These are phyloP conservation scores for Diarsia rubi DNA, from an alignment of 2,888 invertebrate species.

Conservation along the genomic window DNA sequence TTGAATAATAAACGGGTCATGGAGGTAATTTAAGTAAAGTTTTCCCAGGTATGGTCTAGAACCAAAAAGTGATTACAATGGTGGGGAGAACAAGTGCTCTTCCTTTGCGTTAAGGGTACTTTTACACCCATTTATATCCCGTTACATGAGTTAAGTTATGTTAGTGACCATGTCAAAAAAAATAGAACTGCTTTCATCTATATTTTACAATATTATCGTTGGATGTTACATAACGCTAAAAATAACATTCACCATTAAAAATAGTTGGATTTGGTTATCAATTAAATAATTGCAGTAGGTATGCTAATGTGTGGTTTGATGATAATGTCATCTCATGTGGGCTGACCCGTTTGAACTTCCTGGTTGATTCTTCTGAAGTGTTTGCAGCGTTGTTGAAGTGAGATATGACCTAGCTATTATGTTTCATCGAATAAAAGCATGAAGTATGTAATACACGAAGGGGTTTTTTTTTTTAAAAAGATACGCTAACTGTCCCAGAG, in stretches of 20 bases:
- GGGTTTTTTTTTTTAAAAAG: background rate
- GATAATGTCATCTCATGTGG: background rate
- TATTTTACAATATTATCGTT: background rate
- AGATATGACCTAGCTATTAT: background rate
- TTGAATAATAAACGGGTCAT: too few relatives aligned
- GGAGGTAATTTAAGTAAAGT: too few relatives aligned
- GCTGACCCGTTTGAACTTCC: slow-evolving; percentile 10
- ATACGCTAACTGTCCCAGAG: background rate
- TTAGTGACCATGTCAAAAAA: too few relatives aligned
- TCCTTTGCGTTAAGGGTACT: too few relatives aligned
- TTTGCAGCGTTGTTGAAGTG: slow-evolving; percentile 2
- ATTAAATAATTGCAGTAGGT: slow-evolving; percentile 15
- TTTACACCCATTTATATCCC: too few relatives aligned
- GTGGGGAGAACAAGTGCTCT: too few relatives aligned
- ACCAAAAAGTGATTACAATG: too few relatives aligned
- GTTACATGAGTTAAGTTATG: too few relatives aligned
- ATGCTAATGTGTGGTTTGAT: slow-evolving; percentile 22
- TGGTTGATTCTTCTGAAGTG: background rate
- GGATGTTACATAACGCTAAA: slow-evolving; percentile 16
- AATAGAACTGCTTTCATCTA: background rate
- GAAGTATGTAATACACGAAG: background rate
- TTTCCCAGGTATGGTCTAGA: too few relatives aligned
- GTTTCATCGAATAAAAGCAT: background rate
- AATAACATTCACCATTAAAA: slow-evolving; percentile 15
- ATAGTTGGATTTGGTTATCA: slow-evolving; percentile 2